Percentiles rank a stretch among this genome's conserved stretches.
Conservation (phyloP, 2,797 vertebrate genomes). For the Liasis olivaceus region DNA sequence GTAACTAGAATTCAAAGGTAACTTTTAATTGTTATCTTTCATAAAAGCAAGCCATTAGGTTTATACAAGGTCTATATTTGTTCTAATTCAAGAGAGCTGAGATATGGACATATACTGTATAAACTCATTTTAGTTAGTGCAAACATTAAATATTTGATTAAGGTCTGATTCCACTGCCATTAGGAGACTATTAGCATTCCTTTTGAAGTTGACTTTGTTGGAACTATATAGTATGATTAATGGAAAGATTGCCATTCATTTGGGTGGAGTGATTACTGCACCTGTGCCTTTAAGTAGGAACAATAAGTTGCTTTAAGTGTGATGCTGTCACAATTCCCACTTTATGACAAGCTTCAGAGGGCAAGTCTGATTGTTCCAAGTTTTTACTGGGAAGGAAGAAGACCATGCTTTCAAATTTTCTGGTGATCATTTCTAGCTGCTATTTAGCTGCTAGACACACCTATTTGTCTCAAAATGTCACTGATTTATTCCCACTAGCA, state of each 20-base stretch:
- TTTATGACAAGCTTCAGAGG: background rate
- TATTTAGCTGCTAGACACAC: background rate
- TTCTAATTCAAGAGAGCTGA: background rate
- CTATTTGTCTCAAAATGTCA: constrained; percentile 3
- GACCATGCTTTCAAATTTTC: background rate
- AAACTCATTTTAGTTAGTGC: background rate
- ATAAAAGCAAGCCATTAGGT: background rate
- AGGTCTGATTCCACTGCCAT: background rate
- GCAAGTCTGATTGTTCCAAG: background rate
- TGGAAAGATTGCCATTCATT: background rate
- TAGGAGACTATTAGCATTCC: background rate
- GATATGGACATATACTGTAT: background rate
- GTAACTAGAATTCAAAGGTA: constrained; percentile 1
- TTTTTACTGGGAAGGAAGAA: background rate
- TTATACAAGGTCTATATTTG: background rate
- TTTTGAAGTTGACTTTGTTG: background rate
- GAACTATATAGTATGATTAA: background rate
- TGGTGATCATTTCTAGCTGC: background rate
- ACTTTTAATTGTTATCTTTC: background rate
- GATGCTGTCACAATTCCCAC: background rate
- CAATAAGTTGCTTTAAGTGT: background rate
- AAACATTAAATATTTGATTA: background rate
- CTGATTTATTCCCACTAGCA: background rate
- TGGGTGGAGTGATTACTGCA: background rate
- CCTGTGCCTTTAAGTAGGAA: background rate